Conservation (phyloP, 2,113 vertebrate species). For the Bothrops jararaca region DNA sequence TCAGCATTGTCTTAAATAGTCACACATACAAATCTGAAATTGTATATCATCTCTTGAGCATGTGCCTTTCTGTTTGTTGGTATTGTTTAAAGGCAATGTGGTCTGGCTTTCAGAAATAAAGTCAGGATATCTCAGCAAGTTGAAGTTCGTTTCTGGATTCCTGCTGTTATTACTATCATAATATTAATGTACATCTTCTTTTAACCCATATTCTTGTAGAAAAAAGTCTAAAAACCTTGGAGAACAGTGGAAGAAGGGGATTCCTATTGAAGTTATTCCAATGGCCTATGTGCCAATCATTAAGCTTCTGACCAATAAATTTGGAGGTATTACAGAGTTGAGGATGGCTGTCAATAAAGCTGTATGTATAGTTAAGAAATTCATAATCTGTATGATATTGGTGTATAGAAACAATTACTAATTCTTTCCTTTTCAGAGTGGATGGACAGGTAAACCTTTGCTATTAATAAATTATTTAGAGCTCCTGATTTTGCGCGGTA, state of each 20-base stretch:
- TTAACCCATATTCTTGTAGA: constrained; percentile 62
- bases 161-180: background rate
- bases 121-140: background rate
- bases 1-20: background rate
- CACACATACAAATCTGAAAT: background rate
- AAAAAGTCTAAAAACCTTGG: constrained; percentile 89
- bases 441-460: background rate
- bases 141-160: background rate
- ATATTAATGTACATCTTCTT: background rate
- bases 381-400: background rate
- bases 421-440: background rate
- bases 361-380: constrained; percentile 68
- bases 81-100: background rate
- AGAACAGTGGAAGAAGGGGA: constrained; percentile 93
- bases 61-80: background rate
- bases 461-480: background rate
- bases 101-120: background rate
- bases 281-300: constrained; percentile 91
- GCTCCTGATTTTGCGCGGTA: too few relatives aligned
- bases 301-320: constrained; percentile 76
- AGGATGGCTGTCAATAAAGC: constrained; percentile 95
- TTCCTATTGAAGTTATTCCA: constrained; percentile 94
- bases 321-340: constrained; percentile 82
- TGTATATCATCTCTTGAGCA: background rate
- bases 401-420: background rate